Evolutionary conservation across 2,797 vertebrate species (phyloP).

Genomic region (Rhyacichthys aspro): DNA sequence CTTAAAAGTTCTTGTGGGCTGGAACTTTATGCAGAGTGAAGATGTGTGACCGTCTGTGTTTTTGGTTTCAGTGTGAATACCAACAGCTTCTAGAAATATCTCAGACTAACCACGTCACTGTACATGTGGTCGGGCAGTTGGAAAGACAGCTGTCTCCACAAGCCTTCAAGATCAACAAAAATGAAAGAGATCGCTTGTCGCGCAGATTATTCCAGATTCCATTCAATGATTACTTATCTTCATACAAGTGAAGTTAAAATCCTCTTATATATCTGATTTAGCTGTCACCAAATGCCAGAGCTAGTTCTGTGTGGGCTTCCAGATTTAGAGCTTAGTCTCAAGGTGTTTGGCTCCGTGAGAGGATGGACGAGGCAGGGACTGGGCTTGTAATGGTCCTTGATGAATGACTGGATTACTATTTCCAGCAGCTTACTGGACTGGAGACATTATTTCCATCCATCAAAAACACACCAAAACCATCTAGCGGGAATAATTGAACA

Average conservation of each 20-base stretch:
- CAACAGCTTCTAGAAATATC: slow-evolving; percentile 67
- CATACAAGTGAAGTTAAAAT: neutral
- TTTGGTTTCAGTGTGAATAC: slow-evolving; percentile 65
- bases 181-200: slow-evolving; percentile 38
- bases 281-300: slow-evolving; percentile 31
- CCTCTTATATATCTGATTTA: neutral
- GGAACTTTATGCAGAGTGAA: slow-evolving; percentile 49
- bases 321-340: slow-evolving; percentile 32
- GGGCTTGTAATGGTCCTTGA: slow-evolving; percentile 39
- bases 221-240: slow-evolving; percentile 8
- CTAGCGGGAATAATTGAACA: neutral
- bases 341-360: slow-evolving; percentile 38
- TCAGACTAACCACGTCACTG: slow-evolving; percentile 46
- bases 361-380: slow-evolving; percentile 24
- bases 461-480: slow-evolving; percentile 7
- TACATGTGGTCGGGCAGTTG: slow-evolving; percentile 51
- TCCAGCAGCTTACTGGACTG: slow-evolving; percentile 23
- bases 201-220: slow-evolving; percentile 15
- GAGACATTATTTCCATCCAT: slow-evolving; percentile 3
- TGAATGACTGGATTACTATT: slow-evolving; percentile 61
- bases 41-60: slow-evolving; percentile 59
- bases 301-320: slow-evolving; percentile 8
- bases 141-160: slow-evolving; percentile 62
- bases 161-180: slow-evolving; percentile 34
- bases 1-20: slow-evolving; percentile 32